phyloP scores from a whole-genome alignment of 2,888 invertebrate genomes.

The Digitonthophagus gazella region DNA sequence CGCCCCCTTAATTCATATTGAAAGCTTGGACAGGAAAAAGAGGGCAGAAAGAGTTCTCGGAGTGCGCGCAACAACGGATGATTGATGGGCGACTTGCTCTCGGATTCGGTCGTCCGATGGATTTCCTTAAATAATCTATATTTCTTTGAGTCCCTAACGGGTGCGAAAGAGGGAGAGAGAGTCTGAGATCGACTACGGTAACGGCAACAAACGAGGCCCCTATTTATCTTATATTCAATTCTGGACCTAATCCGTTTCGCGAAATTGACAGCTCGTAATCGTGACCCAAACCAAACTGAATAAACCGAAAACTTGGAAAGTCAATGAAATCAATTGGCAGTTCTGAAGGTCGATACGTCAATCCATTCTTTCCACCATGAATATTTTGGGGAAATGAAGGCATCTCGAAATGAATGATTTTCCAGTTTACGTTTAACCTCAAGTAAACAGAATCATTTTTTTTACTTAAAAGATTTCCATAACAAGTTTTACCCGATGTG shows the following conservation, averaged over 20 bases:
- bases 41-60: slow-evolving; percentile 4
- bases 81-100: slow-evolving; percentile 20
- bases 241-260: slow-evolving; percentile 44
- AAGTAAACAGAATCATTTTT: neutral
- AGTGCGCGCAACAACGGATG: slow-evolving; percentile 20
- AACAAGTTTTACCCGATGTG: neutral
- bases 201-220: slow-evolving; percentile 38
- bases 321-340: slow-evolving; percentile 45
- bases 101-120: slow-evolving; percentile 18
- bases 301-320: too few relatives aligned
- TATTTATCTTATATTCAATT: slow-evolving; percentile 46
- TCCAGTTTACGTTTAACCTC: neutral
- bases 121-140: slow-evolving; percentile 27
- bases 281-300: slow-evolving; percentile 39
- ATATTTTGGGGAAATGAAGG: neutral
- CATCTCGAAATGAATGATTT: neutral
- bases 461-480: neutral
- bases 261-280: slow-evolving; percentile 44
- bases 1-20: slow-evolving; percentile 3
- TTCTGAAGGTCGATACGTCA: slow-evolving; percentile 42
- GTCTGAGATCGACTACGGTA: slow-evolving; percentile 24
- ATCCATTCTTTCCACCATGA: slow-evolving; percentile 11
- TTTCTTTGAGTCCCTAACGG: slow-evolving; percentile 17
- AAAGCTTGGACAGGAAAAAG: slow-evolving; percentile 1
- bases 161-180: slow-evolving; percentile 28